Evolutionary conservation across 1,140 invertebrate species (phyloP), one percentile per base, ranked within the genome.

Genomic region (Hypothenemus hampei): DNA sequence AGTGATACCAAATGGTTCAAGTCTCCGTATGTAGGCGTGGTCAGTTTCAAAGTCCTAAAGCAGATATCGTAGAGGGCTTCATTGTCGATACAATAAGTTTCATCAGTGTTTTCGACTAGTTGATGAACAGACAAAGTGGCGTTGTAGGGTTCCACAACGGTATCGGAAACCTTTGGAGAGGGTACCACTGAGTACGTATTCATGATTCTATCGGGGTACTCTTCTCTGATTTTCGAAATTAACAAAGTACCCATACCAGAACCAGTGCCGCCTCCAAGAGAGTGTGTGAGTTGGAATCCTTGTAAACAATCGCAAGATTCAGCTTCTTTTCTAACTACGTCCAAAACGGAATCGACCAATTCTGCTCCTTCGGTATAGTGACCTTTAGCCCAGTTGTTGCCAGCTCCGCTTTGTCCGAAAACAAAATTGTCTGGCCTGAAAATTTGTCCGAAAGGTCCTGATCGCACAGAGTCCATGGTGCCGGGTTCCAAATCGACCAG

Each of bases 401-500:
- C 84, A 49, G 79, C 80, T 29, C 84, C 83, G 53, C 79, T 83
- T 62, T 87, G 84, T 31, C 87, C 87, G 65, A 91, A 91, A 35
- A 93, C 85, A 69, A 92, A 93, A 73, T 93, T 94, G 73, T 93
- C 91, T 4, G 91, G 91, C 43, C 89, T 77, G 73, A 93, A 93
- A 49, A 94, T 81, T 68, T 86, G 80, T 19, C 91, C 91, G 65
- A 86, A 91, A 23, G 87, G 86, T 35, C 90, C 91, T 8, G 90
- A 91, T 39, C 91, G 79, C 10, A 95, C 91, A 6, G 91, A 86
- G 73, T 96, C 92, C 91, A 96, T 95, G 37, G 91, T 95, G 56
- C 92, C 93, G 8, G 93, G 93, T 70, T 97, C 93, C 61, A 97
- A 73, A 74, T 97, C 93, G 35, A 97, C 82, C 7, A 96, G 78